These are phyloP conservation scores for Oithona nana DNA, from an alignment of 2,888 invertebrate species.

Conservation along the genomic window DNA sequence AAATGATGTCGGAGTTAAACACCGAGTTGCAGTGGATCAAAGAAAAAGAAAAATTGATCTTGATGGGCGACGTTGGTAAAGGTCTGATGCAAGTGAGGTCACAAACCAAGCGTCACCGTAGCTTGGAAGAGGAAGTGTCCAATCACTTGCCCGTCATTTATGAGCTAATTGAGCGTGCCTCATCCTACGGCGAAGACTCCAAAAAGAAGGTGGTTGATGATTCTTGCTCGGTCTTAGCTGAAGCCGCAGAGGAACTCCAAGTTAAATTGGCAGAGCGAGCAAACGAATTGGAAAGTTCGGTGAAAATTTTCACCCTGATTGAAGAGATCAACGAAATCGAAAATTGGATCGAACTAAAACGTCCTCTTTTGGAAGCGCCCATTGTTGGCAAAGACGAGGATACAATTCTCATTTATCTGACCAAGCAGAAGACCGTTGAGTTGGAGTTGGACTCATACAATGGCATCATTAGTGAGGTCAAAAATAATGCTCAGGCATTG, in stretches of 20 bases:
- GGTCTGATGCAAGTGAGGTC: conserved; percentile 48
- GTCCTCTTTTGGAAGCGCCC: conserved; percentile 54
- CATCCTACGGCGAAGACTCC: conserved; percentile 50
- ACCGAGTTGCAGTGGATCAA: conserved; percentile 87
- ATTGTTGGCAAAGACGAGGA: conserved; percentile 78
- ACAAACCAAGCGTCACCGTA: conserved; percentile 77
- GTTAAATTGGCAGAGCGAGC: conserved; percentile 39
- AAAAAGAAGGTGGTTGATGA: conserved; percentile 22
- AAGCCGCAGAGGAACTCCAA: conserved; percentile 34
- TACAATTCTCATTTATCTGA: conserved; percentile 72
- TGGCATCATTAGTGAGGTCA: conserved; percentile 29
- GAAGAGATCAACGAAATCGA: conserved; percentile 71
- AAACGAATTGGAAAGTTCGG: conserved; percentile 45
- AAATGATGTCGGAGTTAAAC: conserved; percentile 79
- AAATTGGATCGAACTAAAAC: conserved; percentile 74
- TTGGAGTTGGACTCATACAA: conserved; percentile 76
- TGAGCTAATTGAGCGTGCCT: conserved; percentile 59
- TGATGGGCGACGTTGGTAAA: conserved; percentile 34
- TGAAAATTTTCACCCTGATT: conserved; percentile 39
- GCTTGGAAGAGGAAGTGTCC: conserved; percentile 68
- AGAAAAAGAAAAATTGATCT: conserved; percentile 63
- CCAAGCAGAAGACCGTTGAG: conserved; percentile 83
- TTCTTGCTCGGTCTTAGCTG: background rate
- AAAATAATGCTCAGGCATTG: conserved; percentile 54
- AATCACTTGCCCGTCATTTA: conserved; percentile 70